phyloP scores from a whole-genome alignment of 2,888 invertebrate species.

The Caenorhabditis angaria region DNA sequence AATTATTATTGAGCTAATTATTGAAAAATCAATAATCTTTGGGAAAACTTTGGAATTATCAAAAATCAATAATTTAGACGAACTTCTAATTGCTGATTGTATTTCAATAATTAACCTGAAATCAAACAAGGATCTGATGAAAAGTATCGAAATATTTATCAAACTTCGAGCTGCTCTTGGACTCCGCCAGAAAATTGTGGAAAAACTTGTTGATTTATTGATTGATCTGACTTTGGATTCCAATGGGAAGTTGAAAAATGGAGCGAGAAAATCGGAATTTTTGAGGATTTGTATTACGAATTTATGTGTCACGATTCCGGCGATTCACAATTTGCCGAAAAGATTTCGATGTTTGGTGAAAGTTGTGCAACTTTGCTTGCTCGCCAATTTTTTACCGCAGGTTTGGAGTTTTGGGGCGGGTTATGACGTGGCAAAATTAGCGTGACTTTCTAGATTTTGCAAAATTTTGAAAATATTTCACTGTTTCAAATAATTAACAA shows the following conservation, averaged over 20 bases:
- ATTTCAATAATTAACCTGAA: neutral
- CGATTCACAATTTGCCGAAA: conserved; percentile 17
- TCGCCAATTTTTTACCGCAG: conserved; percentile 46
- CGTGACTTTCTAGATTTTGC: too few species aligned
- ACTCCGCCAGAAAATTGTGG: conserved; percentile 23
- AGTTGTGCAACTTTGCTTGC: conserved; percentile 33
- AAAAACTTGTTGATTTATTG: conserved; percentile 10
- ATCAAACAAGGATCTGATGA: conserved; percentile 17
- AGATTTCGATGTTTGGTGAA: conserved; percentile 23
- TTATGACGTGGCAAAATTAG: too few species aligned
- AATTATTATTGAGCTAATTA: neutral
- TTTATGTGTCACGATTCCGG: conserved; percentile 25
- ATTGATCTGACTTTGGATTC: conserved; percentile 15
- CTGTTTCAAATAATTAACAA: neutral
- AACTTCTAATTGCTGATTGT: conserved; percentile 10
- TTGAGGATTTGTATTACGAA: conserved; percentile 35
- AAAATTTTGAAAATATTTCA: too few species aligned
- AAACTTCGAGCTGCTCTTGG: conserved; percentile 16
- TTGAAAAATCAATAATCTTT: neutral
- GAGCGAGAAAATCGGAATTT: conserved; percentile 22
- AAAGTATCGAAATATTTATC: neutral
- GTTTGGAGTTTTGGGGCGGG: conserved; percentile 12
- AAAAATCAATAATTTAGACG: neutral
- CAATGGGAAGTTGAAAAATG: conserved; percentile 10
- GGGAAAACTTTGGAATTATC: neutral